These are phyloP conservation scores for Anoura caudifer DNA, from an alignment of 2,113 vertebrate species.

Conservation along the genomic window DNA sequence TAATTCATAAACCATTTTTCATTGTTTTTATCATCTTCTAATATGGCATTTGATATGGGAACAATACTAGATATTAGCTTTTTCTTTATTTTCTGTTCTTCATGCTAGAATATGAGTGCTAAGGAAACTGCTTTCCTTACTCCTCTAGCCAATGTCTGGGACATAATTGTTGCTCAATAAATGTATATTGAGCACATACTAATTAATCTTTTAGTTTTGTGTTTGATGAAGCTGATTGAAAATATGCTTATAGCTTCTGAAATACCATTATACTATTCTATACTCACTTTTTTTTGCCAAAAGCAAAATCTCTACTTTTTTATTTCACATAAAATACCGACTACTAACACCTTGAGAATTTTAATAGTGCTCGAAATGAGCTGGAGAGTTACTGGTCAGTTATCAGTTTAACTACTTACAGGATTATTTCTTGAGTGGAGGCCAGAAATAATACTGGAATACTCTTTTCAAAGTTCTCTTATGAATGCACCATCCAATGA, in stretches of 20 bases:
- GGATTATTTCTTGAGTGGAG: slow-evolving; percentile 18
- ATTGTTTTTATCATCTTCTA: neutral
- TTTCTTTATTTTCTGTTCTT: neutral
- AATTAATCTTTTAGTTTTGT: neutral
- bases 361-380: neutral
- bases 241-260: neutral
- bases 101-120: neutral
- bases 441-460: slow-evolving; percentile 10
- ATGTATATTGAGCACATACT: neutral
- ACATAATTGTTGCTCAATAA: neutral
- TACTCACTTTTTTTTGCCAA: neutral
- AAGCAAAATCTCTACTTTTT: neutral
- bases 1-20: slow-evolving; percentile 1
- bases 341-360: neutral
- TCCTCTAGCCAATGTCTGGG: neutral
- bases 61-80: neutral
- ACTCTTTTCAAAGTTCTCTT: neutral
- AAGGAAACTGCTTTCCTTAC: neutral
- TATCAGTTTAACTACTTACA: neutral
- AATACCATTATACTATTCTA: neutral
- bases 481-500: neutral
- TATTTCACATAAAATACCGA: neutral
- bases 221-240: neutral
- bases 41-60: neutral
- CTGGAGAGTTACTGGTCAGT: neutral